Base-by-base conservation (phyloP, 2,888 invertebrate genomes). In the Lasioglossum zephyrum region DNA sequence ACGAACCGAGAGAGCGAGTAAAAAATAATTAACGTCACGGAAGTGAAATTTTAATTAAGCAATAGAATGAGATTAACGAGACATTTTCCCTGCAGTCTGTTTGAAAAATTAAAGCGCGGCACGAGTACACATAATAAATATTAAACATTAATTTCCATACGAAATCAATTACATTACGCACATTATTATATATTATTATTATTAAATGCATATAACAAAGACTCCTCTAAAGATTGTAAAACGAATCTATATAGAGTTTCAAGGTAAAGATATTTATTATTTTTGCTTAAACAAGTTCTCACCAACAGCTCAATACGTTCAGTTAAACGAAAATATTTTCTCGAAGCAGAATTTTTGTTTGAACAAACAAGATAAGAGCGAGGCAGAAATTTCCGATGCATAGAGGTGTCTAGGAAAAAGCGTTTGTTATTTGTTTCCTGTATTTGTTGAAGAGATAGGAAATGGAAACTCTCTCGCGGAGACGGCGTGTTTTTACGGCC, bases 21-120 rank as follows among this genome's bases (percentile, higher is more conserved):
- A 57, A 60, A 75, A 41, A 60, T 75, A 75, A 75, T 75, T 75
- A 75, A 60, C 75, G 60, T 5, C 57, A n/a, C 39, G 41, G 39
- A 36, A 66, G 41, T 74, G 57, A 11, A 66, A 66, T 60, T 36
- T 72, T 44, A 44, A 44, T 72, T 72, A n/a, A 22, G 72, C 41
- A 72, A 72, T 47, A 5, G 44, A n/a, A 26, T 36, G 60, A 5
- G 26, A 60, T 60, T 26, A 60, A 31, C 22, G 66, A 18, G 18
- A 13, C 44, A 44, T 13, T 44, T 13, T 11, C 13, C 16, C 26
- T 11, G 5, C 44, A n/a, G 26, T 2, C n/a, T n/a, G 26, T 44
- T 26, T 72, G 16, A 44, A 44, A 44, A 44, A 72, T 2, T n/a
- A 26, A 26, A 2, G 0, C 44, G 5, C 44, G 26, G 16, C n/a